Base-by-base conservation (phyloP, 2,797 vertebrate genomes). In the Hoplostethus atlanticus region DNA sequence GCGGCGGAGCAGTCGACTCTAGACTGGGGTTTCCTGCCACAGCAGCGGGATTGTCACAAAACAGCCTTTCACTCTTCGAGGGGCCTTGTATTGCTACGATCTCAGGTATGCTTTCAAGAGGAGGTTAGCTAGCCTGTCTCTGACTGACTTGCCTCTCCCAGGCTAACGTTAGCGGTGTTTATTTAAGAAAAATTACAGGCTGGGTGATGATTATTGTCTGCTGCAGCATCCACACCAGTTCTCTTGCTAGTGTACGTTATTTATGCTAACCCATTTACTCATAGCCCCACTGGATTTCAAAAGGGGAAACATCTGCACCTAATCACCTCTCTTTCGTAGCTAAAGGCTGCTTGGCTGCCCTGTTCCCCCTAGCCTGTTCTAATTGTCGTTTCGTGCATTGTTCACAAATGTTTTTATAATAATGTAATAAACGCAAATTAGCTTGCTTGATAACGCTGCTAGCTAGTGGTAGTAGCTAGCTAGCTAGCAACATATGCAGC, bases 1-100 rank as follows among this genome's bases (percentile, higher is more conserved):
- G 91, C 94, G 93, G 94, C 89, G 92, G 89, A 93, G 90, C 82
- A 50, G 81, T 87, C 89, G 87, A 93, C 91, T 94, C 92, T 16
- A 94, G 93, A 30, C 93, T 83, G 94, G 91, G 94, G 88, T 93
- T 94, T 92, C 93, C 92, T 91, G 91, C 93, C 90, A 92, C 88
- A 90, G 87, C 91, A 80, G 91, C 91, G 89, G 92, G 92, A 87
- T 91, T 93, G 85, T 89, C 90, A 92, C 91, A 91, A 87, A 92
- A 86, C 91, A 91, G 86, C 91, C 87, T 79, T 82, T 88, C 76
- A 84, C 81, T 73, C 85, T 86, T 73, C 81, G 83, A 76, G 89
- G 87, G 92, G 92, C 91, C 93, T 92, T 87, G 87, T 75, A 46
- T 68, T 54, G 92, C 89, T 90, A 12, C 89, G 84, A 80, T 81